Conservation (phyloP, 2,888 invertebrate genomes). For the Helleia helle region DNA sequence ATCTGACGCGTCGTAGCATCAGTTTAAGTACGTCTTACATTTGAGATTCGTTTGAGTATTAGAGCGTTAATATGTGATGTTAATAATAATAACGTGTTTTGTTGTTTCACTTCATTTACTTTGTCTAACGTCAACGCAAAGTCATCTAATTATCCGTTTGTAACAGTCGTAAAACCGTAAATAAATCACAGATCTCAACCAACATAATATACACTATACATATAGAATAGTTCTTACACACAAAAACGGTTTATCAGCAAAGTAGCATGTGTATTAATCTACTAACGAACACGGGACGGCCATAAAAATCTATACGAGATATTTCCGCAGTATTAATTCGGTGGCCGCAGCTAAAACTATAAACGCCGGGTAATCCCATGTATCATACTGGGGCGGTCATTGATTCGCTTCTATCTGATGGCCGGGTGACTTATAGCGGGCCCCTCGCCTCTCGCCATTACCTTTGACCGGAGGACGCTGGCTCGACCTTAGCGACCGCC, state of each 20-base stretch:
- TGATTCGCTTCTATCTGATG: slow-evolving; percentile 65
- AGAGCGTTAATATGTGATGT: too few species aligned
- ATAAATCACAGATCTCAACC: too few species aligned
- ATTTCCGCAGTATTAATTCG: slow-evolving; percentile 65
- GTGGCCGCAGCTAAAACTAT: slow-evolving; percentile 57
- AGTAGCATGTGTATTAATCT: slow-evolving; percentile 17
- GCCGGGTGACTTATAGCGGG: slow-evolving; percentile 58
- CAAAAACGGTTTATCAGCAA: not conserved
- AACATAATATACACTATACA: too few species aligned
- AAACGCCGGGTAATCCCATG: slow-evolving; percentile 63
- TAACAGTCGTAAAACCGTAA: too few species aligned
- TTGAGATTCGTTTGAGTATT: too few species aligned
- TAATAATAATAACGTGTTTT: too few species aligned
- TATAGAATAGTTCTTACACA: too few species aligned
- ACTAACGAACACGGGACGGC: slow-evolving; percentile 21
- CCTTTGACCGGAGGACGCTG: slow-evolving; percentile 28
- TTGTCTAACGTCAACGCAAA: too few species aligned
- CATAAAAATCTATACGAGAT: slow-evolving; percentile 50
- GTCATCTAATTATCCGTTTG: too few species aligned
- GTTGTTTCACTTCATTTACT: too few species aligned
- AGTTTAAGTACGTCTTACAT: too few species aligned
- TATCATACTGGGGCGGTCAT: slow-evolving; percentile 69
- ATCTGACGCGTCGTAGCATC: too few species aligned
- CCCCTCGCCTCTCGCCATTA: slow-evolving; percentile 53
- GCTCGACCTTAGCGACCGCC: slow-evolving; percentile 23